Base-by-base conservation (phyloP, 2,888 invertebrate genomes). In the Mimachlamys varia region DNA sequence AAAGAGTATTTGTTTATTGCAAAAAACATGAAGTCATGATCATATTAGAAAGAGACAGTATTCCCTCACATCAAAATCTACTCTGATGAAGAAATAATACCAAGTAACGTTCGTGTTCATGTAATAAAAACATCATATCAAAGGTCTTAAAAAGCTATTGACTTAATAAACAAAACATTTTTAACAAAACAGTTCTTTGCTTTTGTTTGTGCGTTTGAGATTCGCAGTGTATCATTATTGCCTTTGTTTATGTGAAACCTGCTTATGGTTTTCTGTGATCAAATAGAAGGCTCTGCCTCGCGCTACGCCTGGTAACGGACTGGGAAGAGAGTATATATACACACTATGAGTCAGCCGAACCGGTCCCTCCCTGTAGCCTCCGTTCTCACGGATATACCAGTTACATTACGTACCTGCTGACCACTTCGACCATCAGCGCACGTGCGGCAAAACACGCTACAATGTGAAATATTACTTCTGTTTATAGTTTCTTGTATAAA, bases 401-500 rank as follows among this genome's bases (percentile, higher is more conserved):
- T 76, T 76, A 76, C 76, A 76, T 2, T 2, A 33, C 76, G 76
- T 76, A 76, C 76, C 76, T 12, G 22, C 76, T 76, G 76, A 76
- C 76, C 76, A 62, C n/a, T 62, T 62, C 62, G 62, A 62, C 62
- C 62, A 62, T 10, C 62, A n/a, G 27, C n/a, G 62, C 62, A 62
- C 62, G 62, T 62, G 62, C 62, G 7, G 44, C 10, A 76, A 76
- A 76, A 33, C 33, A 76, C 13, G 33, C 33, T 76, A 12, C 7
- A 76, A 58, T 58, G 13, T 19, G 58, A 10, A 58, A 58, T 22
- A 0, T 13, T 1, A 53, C 17, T 5, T 53, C 5, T n/a, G n/a
- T n/a, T n/a, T n/a, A n/a, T n/a, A n/a, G n/a, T n/a, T n/a, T n/a
- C n/a, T n/a, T n/a, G n/a, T n/a, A n/a, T n/a, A n/a, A n/a, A n/a